These are phyloP conservation scores for Pseudolaguvia tuberculata DNA, from an alignment of 2,113 vertebrate species.

Conservation along the genomic window DNA sequence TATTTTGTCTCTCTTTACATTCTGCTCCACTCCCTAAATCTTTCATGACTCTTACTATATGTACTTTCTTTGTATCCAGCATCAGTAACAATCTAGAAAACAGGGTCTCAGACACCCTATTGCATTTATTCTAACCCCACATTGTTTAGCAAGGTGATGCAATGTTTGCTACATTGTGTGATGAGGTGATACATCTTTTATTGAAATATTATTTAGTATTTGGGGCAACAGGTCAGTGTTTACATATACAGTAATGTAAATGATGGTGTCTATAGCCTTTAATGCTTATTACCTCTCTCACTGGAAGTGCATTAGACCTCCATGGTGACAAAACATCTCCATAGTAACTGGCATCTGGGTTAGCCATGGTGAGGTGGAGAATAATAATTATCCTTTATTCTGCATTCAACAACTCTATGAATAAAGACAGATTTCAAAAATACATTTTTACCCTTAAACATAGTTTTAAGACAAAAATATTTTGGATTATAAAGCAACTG, in stretches of 20 bases:
- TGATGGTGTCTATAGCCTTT: neutral
- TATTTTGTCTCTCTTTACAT: neutral
- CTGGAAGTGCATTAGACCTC: slow-evolving; percentile 20
- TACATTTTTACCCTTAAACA: too few species aligned
- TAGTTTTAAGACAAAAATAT: neutral
- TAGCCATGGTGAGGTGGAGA: slow-evolving; percentile 3
- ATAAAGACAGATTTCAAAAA: neutral
- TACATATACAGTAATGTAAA: neutral
- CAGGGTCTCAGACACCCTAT: too few species aligned
- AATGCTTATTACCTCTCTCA: slow-evolving; percentile 28
- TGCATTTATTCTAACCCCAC: neutral
- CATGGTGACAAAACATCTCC: slow-evolving; percentile 40
- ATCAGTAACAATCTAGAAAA: neutral
- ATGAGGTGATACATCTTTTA: neutral
- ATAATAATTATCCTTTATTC: slow-evolving; percentile 11
- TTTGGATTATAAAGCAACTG: neutral
- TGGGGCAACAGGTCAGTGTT: neutral
- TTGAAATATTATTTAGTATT: neutral
- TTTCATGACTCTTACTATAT: neutral
- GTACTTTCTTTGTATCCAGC: neutral
- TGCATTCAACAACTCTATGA: neutral
- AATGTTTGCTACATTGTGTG: neutral
- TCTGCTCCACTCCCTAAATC: neutral
- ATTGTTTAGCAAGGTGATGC: too few species aligned
- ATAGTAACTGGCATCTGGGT: slow-evolving; percentile 45